phyloP scores from a whole-genome alignment of 2,888 invertebrate genomes.

The Dasypogon diadema region DNA sequence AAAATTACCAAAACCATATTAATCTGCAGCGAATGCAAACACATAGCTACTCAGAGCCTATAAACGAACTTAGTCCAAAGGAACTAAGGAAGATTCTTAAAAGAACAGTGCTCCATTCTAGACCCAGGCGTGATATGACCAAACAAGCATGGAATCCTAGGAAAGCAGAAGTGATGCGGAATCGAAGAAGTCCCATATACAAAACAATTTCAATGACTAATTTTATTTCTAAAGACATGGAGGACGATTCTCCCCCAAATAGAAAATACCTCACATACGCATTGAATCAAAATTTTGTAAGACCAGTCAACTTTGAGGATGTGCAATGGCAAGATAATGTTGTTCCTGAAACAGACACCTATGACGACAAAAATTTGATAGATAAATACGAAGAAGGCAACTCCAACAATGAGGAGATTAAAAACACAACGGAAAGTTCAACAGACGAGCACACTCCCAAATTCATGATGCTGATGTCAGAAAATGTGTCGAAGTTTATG shows the following conservation, averaged over 20 bases:
- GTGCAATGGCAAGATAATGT: background rate
- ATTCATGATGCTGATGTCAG: slow-evolving; percentile 61
- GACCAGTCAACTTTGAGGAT: background rate
- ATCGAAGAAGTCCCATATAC: slow-evolving; percentile 19
- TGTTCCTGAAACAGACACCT: background rate
- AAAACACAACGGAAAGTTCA: background rate
- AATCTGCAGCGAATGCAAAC: too few species aligned
- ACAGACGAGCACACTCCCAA: slow-evolving; percentile 53
- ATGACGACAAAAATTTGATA: background rate
- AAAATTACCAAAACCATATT: too few species aligned
- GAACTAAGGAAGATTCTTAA: background rate
- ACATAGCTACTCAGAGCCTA: too few species aligned
- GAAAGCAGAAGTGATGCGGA: background rate
- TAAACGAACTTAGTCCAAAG: background rate
- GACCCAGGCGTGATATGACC: background rate
- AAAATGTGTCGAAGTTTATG: slow-evolving; percentile 62
- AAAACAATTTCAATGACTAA: slow-evolving; percentile 42
- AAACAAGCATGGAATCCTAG: too few species aligned
- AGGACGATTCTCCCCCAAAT: background rate
- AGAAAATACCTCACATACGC: background rate
- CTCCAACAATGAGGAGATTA: background rate
- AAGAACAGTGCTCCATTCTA: background rate
- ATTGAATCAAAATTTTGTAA: background rate
- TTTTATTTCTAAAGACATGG: slow-evolving; percentile 6
- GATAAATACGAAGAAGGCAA: background rate